Base-by-base conservation (phyloP, 30 jellyfish, hydroid and myxozoan species). In the Mastigias papua region DNA sequence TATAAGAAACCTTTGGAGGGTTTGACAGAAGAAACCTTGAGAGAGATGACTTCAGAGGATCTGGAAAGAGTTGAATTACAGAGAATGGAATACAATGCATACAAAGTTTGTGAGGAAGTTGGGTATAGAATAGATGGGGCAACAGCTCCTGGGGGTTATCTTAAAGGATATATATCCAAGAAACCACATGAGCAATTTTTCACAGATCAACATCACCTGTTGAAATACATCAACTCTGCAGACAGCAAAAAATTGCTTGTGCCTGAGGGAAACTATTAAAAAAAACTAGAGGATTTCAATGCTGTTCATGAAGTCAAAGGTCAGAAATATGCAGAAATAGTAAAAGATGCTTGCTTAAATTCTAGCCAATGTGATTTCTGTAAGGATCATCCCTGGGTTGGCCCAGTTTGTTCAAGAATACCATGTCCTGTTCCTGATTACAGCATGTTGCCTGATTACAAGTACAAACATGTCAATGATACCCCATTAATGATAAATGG, bases 1-100 rank as follows among this genome's bases (percentile, higher is more conserved):
- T 78, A 78, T 25, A 78, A 78, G 54, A 34, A 32, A 57, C 79
- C 49, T 28, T 78, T 34, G 22, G 89, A 78, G 64, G 89, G 89
- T 7, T 51, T 78, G 64, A 7, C 80, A 7, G 81, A 78, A 17
- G 79, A 31, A 57, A 23, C 51, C 23, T 58, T 54, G 37, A 17
- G 37, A 30, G 29, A 57, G 31, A 78, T 78, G 81, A 26, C 89
- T 27, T 51, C n/a, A 3, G 89, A 78, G 63, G 81, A 57, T 29
- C 76, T 78, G 49, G 89, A 50, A 31, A 20, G 33, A 58, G 3
- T 11, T 50, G 89, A 78, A 34, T 34, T 78, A 26, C 61, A 78
- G 67, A 29, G 89, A 51, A 50, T 78, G 89, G 80, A 78, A 25
- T 78, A 78, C 32, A 78, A 78, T 78, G 67, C 67, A 17, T 5